Evolutionary conservation across 2,797 vertebrate species (phyloP).

Genomic region (Salarias fasciatus): DNA sequence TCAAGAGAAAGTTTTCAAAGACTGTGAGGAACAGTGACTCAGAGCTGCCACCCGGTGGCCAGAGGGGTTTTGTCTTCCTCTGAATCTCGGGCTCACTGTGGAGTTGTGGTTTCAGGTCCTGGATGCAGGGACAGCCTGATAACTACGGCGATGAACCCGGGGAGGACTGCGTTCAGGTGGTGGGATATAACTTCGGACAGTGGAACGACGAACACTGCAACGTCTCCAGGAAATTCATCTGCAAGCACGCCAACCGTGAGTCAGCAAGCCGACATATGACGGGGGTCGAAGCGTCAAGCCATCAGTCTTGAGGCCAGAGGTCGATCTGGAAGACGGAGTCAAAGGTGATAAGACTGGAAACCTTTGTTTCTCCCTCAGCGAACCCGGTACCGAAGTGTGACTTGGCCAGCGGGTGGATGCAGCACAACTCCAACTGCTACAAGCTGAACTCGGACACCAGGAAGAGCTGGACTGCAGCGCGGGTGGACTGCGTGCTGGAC

Average conservation of each 20-base stretch:
- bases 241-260: conserved; percentile 79
- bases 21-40: too few relatives aligned
- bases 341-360: too few relatives aligned
- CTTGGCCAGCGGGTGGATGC: conserved; percentile 70
- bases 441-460: conserved; percentile 62
- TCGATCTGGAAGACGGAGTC: too few relatives aligned
- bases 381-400: conserved; percentile 80
- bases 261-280: too few relatives aligned
- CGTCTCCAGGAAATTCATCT: conserved; percentile 75
- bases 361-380: conserved; percentile 49
- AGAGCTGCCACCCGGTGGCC: too few relatives aligned
- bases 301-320: too few relatives aligned
- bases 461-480: conserved; percentile 78
- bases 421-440: conserved; percentile 79
- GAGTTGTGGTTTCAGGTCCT: conserved; percentile 62
- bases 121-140: conserved; percentile 80
- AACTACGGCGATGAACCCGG: conserved; percentile 49
- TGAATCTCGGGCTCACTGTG: too few relatives aligned
- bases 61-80: too few relatives aligned
- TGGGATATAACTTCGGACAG: conserved; percentile 54
- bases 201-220: conserved; percentile 83
- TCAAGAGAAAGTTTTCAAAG: too few relatives aligned
- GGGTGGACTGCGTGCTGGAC: conserved; percentile 75
- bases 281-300: too few relatives aligned
- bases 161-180: conserved; percentile 76